phyloP scores from a whole-genome alignment of 2,888 invertebrate genomes.

The Noctua janthe region DNA sequence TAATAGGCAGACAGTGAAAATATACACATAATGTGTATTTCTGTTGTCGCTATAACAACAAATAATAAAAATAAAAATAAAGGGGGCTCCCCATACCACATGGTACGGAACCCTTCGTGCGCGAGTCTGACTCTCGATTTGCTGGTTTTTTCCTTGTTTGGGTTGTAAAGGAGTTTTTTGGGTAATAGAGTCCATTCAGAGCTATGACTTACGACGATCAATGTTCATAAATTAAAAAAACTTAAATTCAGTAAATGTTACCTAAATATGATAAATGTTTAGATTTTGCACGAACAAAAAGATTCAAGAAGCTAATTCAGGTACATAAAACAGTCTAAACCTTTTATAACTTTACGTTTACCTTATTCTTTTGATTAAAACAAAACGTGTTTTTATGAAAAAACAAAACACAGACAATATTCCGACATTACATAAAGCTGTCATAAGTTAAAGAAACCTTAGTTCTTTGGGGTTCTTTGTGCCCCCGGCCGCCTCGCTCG shows the following conservation, averaged over 20 bases:
- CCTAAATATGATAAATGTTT: background rate
- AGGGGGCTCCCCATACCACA: too few species aligned
- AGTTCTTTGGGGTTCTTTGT: conserved; percentile 71
- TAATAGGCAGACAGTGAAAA: too few species aligned
- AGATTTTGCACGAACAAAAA: background rate
- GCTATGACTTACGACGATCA: background rate
- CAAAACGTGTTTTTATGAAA: background rate
- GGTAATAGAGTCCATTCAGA: background rate
- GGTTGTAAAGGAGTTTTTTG: background rate
- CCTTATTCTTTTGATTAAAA: background rate
- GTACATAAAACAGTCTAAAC: background rate
- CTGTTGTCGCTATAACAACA: too few species aligned
- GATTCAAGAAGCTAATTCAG: background rate
- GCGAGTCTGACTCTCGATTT: too few species aligned
- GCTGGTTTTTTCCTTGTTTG: background rate
- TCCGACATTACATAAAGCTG: conserved; percentile 28
- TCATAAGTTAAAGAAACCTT: conserved; percentile 54
- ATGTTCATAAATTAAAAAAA: background rate
- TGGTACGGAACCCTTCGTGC: too few species aligned
- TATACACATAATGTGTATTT: too few species aligned
- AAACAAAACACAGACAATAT: conserved; percentile 5
- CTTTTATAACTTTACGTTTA: background rate
- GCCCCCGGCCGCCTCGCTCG: conserved; percentile 68
- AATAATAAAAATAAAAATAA: too few species aligned
- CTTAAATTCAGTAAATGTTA: conserved; percentile 1